phyloP scores from a whole-genome alignment of 2,113 vertebrate genomes.

The Hydropotes inermis region DNA sequence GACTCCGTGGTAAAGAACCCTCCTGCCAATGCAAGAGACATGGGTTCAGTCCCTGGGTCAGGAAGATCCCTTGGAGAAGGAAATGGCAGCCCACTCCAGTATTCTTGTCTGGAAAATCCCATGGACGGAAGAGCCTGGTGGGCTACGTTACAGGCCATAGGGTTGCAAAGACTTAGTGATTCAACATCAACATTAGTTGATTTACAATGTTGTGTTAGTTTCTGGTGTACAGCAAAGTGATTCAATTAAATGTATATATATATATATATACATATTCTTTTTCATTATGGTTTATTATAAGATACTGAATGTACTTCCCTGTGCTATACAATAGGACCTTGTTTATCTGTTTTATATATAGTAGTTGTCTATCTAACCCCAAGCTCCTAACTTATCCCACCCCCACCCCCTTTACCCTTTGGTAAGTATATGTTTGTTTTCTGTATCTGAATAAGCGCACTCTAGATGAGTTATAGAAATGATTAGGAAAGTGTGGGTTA shows the following conservation, averaged over 20 bases:
- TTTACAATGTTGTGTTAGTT: neutral
- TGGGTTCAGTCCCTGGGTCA: neutral
- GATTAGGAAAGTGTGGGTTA: neutral
- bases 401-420: neutral
- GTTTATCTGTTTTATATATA: neutral
- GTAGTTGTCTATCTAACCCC: neutral
- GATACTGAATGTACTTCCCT: neutral
- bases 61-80: neutral
- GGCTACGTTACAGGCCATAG: neutral
- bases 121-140: neutral
- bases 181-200: neutral
- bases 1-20: neutral
- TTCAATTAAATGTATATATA: neutral
- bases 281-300: neutral
- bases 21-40: neutral
- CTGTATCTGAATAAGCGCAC: neutral
- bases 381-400: neutral
- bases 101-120: neutral
- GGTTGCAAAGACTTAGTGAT: neutral
- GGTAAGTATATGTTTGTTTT: neutral
- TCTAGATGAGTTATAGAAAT: neutral
- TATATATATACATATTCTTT: neutral
- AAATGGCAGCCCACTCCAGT: neutral
- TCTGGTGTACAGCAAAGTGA: neutral
- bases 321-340: neutral